Conservation (phyloP, 2,888 invertebrate species). For the Drosophila anomelani region DNA sequence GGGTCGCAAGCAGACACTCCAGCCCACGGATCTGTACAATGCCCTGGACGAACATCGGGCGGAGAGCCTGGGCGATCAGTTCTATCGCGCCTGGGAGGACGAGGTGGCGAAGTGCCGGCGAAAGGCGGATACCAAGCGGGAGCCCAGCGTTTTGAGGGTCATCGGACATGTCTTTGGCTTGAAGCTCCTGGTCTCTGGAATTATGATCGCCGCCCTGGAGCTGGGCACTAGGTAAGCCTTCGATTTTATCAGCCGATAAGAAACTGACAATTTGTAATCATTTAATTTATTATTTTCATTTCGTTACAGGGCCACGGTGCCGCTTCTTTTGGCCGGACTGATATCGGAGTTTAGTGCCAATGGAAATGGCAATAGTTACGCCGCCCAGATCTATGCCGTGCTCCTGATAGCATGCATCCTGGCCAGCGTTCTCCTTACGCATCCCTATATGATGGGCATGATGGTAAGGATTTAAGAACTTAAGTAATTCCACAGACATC, state of each 20-base stretch:
- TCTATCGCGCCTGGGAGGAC: conserved; percentile 87
- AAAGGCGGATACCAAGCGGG: conserved; percentile 61
- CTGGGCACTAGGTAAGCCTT: conserved; percentile 85
- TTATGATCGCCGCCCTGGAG: conserved; percentile 86
- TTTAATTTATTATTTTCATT: neutral
- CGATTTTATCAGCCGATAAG: neutral
- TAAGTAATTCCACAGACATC: neutral
- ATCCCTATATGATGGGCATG: conserved; percentile 90
- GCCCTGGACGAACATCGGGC: conserved; percentile 89
- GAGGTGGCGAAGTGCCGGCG: conserved; percentile 84
- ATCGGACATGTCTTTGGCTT: conserved; percentile 87
- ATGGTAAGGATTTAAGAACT: conserved; percentile 17
- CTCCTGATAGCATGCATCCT: conserved; percentile 90
- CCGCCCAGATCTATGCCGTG: conserved; percentile 91
- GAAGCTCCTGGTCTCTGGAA: conserved; percentile 86
- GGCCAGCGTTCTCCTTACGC: conserved; percentile 90
- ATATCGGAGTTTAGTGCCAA: conserved; percentile 86
- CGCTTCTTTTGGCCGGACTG: conserved; percentile 87
- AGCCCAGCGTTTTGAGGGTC: conserved; percentile 84
- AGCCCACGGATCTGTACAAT: conserved; percentile 90
- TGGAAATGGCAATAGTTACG: conserved; percentile 44
- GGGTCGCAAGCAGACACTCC: conserved; percentile 90
- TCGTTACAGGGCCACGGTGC: conserved; percentile 87
- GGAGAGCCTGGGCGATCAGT: conserved; percentile 86
- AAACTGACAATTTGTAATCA: neutral